Percentiles rank a stretch among this genome's conserved stretches.
Conservation (phyloP, 2,113 vertebrate genomes). For the Todiramphus chloris region DNA sequence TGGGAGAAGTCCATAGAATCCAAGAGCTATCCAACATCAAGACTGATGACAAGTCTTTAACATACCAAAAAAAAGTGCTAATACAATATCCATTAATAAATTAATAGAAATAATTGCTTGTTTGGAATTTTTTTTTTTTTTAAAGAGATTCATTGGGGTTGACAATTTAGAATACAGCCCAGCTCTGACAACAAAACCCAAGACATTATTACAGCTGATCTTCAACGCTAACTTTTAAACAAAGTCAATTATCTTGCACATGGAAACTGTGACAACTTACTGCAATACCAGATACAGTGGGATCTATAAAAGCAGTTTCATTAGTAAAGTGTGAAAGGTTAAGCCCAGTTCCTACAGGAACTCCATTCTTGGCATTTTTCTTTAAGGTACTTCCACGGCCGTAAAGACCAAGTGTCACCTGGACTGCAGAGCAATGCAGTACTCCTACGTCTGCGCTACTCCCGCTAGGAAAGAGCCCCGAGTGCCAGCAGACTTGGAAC, state of each 20-base stretch:
- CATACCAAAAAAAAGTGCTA: background rate
- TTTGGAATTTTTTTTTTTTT: background rate
- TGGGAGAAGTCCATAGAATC: background rate
- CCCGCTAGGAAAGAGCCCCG: background rate
- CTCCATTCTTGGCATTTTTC: background rate
- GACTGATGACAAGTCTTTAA: background rate
- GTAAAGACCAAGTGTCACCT: background rate
- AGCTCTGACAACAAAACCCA: background rate
- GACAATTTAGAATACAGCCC: background rate
- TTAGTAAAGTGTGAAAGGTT: background rate
- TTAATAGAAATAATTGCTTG: background rate
- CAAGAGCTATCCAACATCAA: background rate
- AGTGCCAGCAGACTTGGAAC: slow-evolving; percentile 13
- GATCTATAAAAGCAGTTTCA: background rate
- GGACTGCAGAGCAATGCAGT: slow-evolving; percentile 55
- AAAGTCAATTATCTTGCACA: background rate
- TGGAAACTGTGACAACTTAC: background rate
- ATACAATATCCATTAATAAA: background rate
- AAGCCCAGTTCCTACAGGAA: background rate
- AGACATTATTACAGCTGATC: background rate
- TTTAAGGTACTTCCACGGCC: background rate
- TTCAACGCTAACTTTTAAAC: background rate
- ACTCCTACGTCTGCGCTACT: background rate
- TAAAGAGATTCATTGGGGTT: background rate
- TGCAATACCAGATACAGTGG: background rate